Evolutionary conservation across 1,140 invertebrate genomes (phyloP).

Genomic region (Meloidogyne hapla): DNA sequence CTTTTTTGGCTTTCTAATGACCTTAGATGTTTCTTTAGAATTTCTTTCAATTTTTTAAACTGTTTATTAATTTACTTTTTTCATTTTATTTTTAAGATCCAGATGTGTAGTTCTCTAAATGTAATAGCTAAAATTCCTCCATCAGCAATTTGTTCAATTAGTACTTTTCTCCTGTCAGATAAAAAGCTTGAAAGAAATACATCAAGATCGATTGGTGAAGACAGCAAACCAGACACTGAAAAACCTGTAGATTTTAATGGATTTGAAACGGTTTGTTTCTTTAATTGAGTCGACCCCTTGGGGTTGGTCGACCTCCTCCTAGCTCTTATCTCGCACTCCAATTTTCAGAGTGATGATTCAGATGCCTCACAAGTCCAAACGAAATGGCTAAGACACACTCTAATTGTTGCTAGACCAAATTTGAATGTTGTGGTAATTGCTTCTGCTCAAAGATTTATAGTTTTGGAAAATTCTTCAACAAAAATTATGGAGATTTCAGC

Average conservation of each 20-base stretch:
- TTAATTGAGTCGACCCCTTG: neutral
- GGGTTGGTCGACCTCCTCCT: no score
- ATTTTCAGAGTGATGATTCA: neutral
- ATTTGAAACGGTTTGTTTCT: neutral
- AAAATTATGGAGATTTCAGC: slow-evolving; percentile 25
- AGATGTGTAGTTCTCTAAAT: neutral
- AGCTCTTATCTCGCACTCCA: no score
- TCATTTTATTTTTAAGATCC: no score
- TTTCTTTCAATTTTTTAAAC: no score
- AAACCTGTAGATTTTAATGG: neutral
- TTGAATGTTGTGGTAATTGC: slow-evolving; percentile 30
- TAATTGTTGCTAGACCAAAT: slow-evolving; percentile 26
- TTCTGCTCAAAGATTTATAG: slow-evolving; percentile 29
- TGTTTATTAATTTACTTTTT: no score
- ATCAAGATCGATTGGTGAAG: neutral
- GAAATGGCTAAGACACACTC: slow-evolving; percentile 29
- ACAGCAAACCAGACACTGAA: neutral
- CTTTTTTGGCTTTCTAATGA: no score
- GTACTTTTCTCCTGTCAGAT: neutral
- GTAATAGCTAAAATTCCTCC: neutral
- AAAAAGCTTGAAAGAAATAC: neutral
- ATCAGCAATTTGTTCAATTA: slow-evolving; percentile 3
- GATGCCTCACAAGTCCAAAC: neutral
- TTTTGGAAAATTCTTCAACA: slow-evolving; percentile 21
- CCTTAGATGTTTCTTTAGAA: no score